phyloP scores from a whole-genome alignment of 2,797 vertebrate species.

The Gymnothorax javanicus region DNA sequence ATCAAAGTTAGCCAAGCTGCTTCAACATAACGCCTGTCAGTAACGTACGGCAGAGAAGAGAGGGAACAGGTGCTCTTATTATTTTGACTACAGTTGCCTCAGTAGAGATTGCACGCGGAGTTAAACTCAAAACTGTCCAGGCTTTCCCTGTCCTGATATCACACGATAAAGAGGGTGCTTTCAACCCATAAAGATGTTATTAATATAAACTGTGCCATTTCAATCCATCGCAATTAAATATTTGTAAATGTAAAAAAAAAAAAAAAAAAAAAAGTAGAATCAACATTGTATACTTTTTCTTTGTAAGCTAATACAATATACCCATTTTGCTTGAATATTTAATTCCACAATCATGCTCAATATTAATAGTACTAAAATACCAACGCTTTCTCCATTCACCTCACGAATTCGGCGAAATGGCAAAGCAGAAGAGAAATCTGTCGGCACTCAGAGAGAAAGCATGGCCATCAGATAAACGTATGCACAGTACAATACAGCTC shows the following conservation, averaged over 20 bases:
- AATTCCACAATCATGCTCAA: neutral
- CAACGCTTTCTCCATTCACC: neutral
- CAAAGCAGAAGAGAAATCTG: neutral
- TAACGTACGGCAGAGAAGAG: neutral
- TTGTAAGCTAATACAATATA: neutral
- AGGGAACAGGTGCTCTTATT: neutral
- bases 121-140: neutral
- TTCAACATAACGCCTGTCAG: neutral
- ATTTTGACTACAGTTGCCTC: neutral
- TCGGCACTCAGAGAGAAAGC: slow-evolving; percentile 24
- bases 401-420: neutral
- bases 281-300: too few species aligned
- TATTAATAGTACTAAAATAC: neutral
- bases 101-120: neutral
- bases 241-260: too few species aligned
- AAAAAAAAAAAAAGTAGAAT: too few species aligned
- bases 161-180: too few species aligned
- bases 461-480: slow-evolving; percentile 12
- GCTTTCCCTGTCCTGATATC: too few species aligned
- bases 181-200: neutral
- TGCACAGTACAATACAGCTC: slow-evolving; percentile 33
- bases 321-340: neutral
- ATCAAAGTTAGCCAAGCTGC: neutral
- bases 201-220: neutral
- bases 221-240: too few species aligned